Conservation (phyloP, 1,140 invertebrate species). For the Drosophila seguyi region DNA sequence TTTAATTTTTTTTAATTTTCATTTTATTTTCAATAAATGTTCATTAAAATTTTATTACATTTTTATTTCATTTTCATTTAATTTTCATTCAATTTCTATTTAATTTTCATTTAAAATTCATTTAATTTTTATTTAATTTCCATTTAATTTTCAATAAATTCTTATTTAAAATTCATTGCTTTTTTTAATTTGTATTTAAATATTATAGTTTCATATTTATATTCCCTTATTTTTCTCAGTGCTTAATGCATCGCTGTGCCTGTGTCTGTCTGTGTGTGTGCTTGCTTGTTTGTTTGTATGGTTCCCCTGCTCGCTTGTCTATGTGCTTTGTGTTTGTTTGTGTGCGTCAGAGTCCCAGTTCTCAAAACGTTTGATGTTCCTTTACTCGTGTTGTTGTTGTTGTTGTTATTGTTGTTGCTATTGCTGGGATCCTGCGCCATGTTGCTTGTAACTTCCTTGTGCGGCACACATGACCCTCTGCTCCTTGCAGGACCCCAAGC, state of each 20-base stretch:
- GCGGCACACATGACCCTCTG: constrained; percentile 21
- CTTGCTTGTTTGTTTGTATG: not conserved
- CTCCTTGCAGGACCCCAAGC: not conserved
- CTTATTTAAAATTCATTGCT: not conserved
- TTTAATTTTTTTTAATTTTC: too few species aligned
- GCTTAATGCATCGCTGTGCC: not conserved
- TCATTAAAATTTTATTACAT: too few species aligned
- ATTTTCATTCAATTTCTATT: too few species aligned
- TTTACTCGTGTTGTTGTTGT: constrained; percentile 29
- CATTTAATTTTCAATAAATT: too few species aligned
- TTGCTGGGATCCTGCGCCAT: constrained; percentile 41
- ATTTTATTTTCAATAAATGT: too few species aligned
- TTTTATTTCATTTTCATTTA: too few species aligned
- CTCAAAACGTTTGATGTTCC: constrained; percentile 57
- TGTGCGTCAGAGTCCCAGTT: constrained; percentile 41
- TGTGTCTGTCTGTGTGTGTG: too few species aligned
- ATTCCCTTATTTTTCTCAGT: not conserved
- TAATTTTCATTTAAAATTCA: too few species aligned
- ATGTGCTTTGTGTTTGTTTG: constrained; percentile 3
- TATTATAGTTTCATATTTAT: too few species aligned
- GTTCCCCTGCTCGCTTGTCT: not conserved
- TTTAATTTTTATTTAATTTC: too few species aligned
- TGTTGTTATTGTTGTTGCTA: constrained; percentile 12
- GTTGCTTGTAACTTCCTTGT: constrained; percentile 53
- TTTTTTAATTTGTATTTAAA: too few species aligned